A percentile compares a stretch with the other conserved stretches of the same genome.
These are phyloP conservation scores for Apodemia duryi DNA, from an alignment of 2,888 invertebrate genomes.

Conservation along the genomic window DNA sequence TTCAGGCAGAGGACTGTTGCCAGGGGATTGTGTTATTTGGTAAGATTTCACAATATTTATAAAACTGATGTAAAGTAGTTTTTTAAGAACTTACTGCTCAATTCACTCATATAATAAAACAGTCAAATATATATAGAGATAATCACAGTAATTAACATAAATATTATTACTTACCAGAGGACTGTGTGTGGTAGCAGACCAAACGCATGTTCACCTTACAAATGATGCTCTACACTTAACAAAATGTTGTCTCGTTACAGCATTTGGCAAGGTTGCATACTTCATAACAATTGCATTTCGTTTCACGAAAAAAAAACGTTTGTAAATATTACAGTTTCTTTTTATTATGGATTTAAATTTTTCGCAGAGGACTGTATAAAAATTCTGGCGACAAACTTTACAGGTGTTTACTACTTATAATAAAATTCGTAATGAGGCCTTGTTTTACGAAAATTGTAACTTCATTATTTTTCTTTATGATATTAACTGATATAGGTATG, in stretches of 20 bases:
- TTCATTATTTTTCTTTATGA: slow-evolving; percentile 20
- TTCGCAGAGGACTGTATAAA: slow-evolving; percentile 24
- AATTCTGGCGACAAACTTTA: slow-evolving; percentile 26
- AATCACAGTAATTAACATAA: background rate
- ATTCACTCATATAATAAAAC: background rate
- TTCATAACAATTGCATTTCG: background rate
- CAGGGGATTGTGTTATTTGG: background rate
- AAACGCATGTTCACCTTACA: background rate
- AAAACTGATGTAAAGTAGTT: background rate
- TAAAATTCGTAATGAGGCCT: slow-evolving; percentile 20
- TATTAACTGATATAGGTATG: slow-evolving; percentile 22
- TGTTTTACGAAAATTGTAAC: background rate
- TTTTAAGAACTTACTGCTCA: background rate
- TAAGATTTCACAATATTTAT: slow-evolving; percentile 1
- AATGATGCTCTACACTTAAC: background rate
- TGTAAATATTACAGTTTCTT: slow-evolving; percentile 22
- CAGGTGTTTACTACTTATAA: slow-evolving; percentile 19
- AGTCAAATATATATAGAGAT: background rate
- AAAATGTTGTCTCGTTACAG: background rate
- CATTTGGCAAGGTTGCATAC: background rate
- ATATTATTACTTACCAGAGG: background rate
- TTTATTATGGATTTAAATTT: slow-evolving; percentile 17
- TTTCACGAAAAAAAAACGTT: slow-evolving; percentile 1
- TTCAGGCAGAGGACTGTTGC: background rate
- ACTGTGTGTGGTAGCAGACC: background rate